Conservation (phyloP, 2,888 invertebrate genomes). For the Anarsia innoxiella region DNA sequence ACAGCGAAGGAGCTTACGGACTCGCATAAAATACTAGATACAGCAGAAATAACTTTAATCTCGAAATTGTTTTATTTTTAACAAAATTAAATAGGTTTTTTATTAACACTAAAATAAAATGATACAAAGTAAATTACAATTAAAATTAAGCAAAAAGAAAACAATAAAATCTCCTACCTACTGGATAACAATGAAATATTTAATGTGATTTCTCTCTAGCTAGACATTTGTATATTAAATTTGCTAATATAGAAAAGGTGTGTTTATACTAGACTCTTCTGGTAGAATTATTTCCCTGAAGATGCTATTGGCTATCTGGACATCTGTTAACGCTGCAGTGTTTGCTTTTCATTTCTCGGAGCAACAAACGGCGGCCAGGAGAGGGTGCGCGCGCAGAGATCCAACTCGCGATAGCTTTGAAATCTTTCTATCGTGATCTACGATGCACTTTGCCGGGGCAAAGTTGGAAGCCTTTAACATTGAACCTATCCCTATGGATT, state of each 20-base stretch:
- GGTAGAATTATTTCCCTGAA: constrained; percentile 31
- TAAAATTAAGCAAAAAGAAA: no score
- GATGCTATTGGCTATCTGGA: constrained; percentile 70
- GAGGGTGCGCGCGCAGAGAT: constrained; percentile 62
- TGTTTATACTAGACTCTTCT: constrained; percentile 34
- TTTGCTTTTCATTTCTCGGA: constrained; percentile 71
- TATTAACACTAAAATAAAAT: no score
- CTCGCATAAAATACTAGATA: constrained; percentile 2
- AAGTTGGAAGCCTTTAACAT: constrained; percentile 29
- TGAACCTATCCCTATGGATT: no score
- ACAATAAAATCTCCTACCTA: no score
- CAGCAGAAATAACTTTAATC: no score
- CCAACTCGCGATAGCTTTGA: constrained; percentile 66
- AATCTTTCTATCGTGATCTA: constrained; percentile 46
- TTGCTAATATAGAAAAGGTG: no score
- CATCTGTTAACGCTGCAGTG: constrained; percentile 66
- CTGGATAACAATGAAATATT: no score
- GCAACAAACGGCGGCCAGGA: constrained; percentile 54
- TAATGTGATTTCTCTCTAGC: no score
- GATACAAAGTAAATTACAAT: no score
- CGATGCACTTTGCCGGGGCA: constrained; percentile 31
- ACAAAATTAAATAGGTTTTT: no score
- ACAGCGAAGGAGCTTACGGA: constrained; percentile 20
- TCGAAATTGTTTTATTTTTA: no score
- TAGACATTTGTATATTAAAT: no score